phyloP scores from a whole-genome alignment of 2,797 vertebrate species.

The Pipistrellus nathusii region DNA sequence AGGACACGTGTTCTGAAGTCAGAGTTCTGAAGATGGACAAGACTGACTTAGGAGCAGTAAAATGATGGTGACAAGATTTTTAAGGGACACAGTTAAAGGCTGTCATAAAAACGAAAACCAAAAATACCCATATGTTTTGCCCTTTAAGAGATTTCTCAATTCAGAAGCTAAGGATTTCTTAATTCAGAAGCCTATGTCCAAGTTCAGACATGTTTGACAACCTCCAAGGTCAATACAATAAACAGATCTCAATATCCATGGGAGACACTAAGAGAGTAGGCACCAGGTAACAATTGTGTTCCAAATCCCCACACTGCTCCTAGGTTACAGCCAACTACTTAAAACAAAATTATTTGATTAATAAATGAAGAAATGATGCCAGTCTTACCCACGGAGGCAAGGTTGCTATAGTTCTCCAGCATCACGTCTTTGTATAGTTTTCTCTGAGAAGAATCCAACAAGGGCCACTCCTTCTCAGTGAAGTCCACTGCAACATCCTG shows the following conservation, averaged over 20 bases:
- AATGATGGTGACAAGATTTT: constrained; percentile 6
- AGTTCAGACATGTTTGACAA: background rate
- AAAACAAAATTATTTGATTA: background rate
- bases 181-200: background rate
- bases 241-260: background rate
- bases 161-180: background rate
- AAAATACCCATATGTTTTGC: background rate
- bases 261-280: too few species aligned
- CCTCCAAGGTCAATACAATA: background rate
- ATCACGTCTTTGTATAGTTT: constrained; percentile 81
- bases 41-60: constrained; percentile 62
- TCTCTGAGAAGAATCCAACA: constrained; percentile 78
- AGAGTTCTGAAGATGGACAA: constrained; percentile 41
- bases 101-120: constrained; percentile 40
- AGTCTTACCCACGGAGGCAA: constrained; percentile 74
- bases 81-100: constrained; percentile 44
- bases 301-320: background rate
- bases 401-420: constrained; percentile 82
- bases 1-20: background rate
- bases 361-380: background rate
- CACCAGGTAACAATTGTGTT: background rate
- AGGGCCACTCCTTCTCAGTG: constrained; percentile 81
- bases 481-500: constrained; percentile 82
- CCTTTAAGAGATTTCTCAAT: constrained; percentile 14
- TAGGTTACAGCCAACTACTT: background rate